Evolutionary conservation across 2,888 invertebrate species (phyloP).

Genomic region (Lypha dubia): DNA sequence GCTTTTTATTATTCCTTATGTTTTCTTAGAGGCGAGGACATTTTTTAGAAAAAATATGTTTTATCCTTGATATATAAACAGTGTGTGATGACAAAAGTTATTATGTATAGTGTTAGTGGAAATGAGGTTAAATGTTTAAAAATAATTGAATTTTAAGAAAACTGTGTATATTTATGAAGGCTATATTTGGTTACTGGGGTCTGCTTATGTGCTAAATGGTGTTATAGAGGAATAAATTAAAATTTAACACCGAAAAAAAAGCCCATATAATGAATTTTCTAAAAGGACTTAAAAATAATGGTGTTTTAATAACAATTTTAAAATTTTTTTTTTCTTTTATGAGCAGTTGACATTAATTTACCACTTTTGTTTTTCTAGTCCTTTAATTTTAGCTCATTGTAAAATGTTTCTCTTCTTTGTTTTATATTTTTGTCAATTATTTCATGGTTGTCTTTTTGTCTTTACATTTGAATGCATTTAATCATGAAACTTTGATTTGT

Average conservation of each 20-base stretch:
- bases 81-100: background rate
- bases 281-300: too few relatives aligned
- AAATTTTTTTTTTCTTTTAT: too few relatives aligned
- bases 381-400: background rate
- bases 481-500: slow-evolving; percentile 70
- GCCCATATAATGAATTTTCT: too few relatives aligned
- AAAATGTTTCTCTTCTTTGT: background rate
- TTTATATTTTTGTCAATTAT: slow-evolving; percentile 42
- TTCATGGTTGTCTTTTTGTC: slow-evolving; percentile 51
- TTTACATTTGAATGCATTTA: slow-evolving; percentile 68
- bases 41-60: background rate
- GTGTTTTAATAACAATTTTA: too few relatives aligned
- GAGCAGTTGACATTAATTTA: background rate
- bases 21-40: slow-evolving; percentile 23
- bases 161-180: too few relatives aligned
- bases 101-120: background rate
- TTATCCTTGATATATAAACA: slow-evolving; percentile 17
- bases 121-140: background rate
- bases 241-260: too few relatives aligned
- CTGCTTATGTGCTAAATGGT: too few relatives aligned
- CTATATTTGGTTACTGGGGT: too few relatives aligned
- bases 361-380: background rate
- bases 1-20: background rate
- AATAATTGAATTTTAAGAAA: background rate
- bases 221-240: too few relatives aligned